These are phyloP conservation scores for Hydrocynus forskahlii DNA, from an alignment of 2,797 vertebrate species.

Conservation along the genomic window DNA sequence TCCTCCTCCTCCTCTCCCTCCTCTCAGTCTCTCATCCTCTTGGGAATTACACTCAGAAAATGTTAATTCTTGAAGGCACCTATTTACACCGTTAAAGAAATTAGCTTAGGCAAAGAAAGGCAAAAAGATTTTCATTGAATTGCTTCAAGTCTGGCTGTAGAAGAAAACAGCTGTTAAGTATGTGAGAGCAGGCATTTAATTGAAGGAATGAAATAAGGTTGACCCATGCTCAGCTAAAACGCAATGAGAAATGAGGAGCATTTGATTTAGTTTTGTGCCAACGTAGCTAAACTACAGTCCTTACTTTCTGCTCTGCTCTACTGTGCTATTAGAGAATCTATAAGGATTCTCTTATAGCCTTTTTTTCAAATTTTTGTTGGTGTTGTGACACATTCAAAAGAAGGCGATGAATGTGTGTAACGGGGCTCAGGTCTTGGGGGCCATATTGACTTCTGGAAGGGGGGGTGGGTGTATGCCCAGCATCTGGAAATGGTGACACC, in stretches of 20 bases:
- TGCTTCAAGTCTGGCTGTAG: slow-evolving; percentile 78
- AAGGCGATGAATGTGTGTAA: slow-evolving; percentile 44
- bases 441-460: slow-evolving; percentile 38
- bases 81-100: slow-evolving; percentile 53
- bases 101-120: slow-evolving; percentile 64
- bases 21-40: background rate
- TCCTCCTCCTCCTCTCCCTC: too few relatives aligned
- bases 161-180: slow-evolving; percentile 84
- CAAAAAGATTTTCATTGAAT: slow-evolving; percentile 79
- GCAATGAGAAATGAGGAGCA: slow-evolving; percentile 64
- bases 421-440: slow-evolving; percentile 41
- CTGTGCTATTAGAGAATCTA: too few relatives aligned
- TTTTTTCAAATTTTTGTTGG: slow-evolving; percentile 24
- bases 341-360: too few relatives aligned
- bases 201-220: slow-evolving; percentile 73
- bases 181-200: slow-evolving; percentile 76
- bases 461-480: background rate
- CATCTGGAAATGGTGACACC: slow-evolving; percentile 25
- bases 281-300: slow-evolving; percentile 50
- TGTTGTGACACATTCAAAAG: slow-evolving; percentile 52
- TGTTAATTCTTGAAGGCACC: slow-evolving; percentile 60
- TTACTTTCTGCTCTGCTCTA: background rate
- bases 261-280: slow-evolving; percentile 73
- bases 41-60: slow-evolving; percentile 29
- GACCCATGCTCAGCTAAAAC: slow-evolving; percentile 64